phyloP scores from a whole-genome alignment of 2,797 vertebrate genomes.

The Glyptemys insculpta region DNA sequence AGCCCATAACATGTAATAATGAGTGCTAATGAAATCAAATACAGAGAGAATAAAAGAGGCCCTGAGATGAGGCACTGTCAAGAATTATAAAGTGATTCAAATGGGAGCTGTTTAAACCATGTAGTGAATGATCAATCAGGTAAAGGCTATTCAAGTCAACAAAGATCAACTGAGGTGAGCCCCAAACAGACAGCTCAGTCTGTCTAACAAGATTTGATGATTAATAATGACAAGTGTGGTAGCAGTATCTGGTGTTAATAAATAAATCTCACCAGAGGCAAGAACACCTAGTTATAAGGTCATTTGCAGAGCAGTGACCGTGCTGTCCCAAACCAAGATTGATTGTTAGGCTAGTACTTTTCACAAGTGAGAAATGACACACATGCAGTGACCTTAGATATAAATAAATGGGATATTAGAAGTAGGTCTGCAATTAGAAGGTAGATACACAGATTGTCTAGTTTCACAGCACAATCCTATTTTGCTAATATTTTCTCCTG shows the following conservation, averaged over 20 bases:
- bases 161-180: slow-evolving; percentile 33
- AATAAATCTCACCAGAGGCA: slow-evolving; percentile 32
- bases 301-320: slow-evolving; percentile 10
- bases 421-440: background rate
- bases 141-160: slow-evolving; percentile 11
- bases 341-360: background rate
- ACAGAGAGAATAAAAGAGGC: background rate
- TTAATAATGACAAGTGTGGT: slow-evolving; percentile 48
- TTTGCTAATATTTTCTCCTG: background rate
- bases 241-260: slow-evolving; percentile 45
- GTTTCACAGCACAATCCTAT: background rate
- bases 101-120: slow-evolving; percentile 22
- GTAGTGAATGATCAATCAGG: slow-evolving; percentile 32
- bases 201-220: slow-evolving; percentile 57
- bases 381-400: background rate
- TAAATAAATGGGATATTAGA: background rate
- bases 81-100: slow-evolving; percentile 35
- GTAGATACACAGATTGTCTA: background rate
- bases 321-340: background rate
- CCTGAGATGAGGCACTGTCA: background rate
- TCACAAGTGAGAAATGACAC: background rate
- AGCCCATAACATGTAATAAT: slow-evolving; percentile 40
- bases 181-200: slow-evolving; percentile 25
- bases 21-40: slow-evolving; percentile 53
- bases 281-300: background rate